Evolutionary conservation across 37 sponge, comb jelly and placozoan species (phyloP).

Genomic region (Aplysina aerophoba): DNA sequence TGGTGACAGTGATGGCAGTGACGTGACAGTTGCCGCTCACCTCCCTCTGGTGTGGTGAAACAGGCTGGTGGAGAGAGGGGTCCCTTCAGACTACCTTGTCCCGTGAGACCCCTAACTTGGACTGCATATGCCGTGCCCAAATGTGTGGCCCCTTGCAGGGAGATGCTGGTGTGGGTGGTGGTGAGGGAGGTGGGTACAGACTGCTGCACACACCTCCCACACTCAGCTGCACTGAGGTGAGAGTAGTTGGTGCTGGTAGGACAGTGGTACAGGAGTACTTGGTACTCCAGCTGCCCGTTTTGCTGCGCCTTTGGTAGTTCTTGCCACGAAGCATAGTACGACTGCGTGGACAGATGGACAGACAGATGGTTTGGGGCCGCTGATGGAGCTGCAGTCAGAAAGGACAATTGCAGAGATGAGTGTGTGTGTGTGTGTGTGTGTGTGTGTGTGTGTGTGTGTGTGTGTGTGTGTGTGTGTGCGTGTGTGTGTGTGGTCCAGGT

Average conservation of each 20-base stretch:
- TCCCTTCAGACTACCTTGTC: not conserved
- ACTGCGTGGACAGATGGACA: not conserved
- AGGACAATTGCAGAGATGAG: not conserved
- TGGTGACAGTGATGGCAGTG: too few relatives aligned
- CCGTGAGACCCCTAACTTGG: constrained; percentile 6
- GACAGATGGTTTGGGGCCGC: constrained; percentile 17
- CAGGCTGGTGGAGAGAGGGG: not conserved
- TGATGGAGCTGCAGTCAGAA: constrained; percentile 32
- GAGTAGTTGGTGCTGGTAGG: too few relatives aligned
- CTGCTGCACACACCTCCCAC: too few relatives aligned
- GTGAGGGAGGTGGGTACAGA: too few relatives aligned
- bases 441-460: too few relatives aligned
- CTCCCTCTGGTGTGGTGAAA: constrained; percentile 28
- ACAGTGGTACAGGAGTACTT: constrained; percentile 15
- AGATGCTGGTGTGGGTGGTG: too few relatives aligned
- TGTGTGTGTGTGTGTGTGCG: too few relatives aligned
- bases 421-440: too few relatives aligned
- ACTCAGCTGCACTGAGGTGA: too few relatives aligned
- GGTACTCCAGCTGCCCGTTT: not conserved
- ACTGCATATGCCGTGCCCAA: not conserved
- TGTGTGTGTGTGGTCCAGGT: too few relatives aligned
- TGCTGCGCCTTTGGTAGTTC: not conserved
- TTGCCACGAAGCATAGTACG: not conserved
- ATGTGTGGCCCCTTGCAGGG: too few relatives aligned
- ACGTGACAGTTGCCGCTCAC: not conserved